Percentiles rank a stretch among this genome's conserved stretches.
Conservation (phyloP, 2,797 vertebrate genomes). For the Harpagifer antarcticus region DNA sequence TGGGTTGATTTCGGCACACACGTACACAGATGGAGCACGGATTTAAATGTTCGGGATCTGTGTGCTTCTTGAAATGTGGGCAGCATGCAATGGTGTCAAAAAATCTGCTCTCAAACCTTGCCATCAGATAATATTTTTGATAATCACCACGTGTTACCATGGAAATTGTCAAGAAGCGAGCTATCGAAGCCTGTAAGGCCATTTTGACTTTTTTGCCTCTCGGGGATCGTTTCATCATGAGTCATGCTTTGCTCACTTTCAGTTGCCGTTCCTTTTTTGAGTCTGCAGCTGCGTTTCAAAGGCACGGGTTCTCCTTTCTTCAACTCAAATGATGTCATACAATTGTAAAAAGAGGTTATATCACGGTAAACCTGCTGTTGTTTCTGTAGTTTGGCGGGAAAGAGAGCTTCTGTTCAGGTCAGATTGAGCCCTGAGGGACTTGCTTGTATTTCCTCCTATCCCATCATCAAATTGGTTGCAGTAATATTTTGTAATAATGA, state of each 20-base stretch:
- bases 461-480: background rate
- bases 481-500: constrained; percentile 17
- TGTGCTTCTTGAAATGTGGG: constrained; percentile 47
- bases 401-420: constrained; percentile 13
- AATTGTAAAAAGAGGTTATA: constrained; percentile 26
- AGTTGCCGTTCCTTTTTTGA: constrained; percentile 62
- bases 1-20: constrained; percentile 2
- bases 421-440: background rate
- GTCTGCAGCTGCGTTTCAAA: constrained; percentile 60
- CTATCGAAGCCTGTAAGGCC: constrained; percentile 34
- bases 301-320: constrained; percentile 34
- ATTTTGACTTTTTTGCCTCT: constrained; percentile 39
- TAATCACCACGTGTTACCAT: constrained; percentile 62
- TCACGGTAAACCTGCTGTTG: constrained; percentile 22
- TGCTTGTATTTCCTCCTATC: background rate
- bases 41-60: constrained; percentile 13
- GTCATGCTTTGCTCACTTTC: constrained; percentile 73
- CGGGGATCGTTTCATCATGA: constrained; percentile 56
- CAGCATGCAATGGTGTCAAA: constrained; percentile 35
- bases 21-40: constrained; percentile 48
- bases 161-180: constrained; percentile 46
- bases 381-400: constrained; percentile 46
- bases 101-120: constrained; percentile 58
- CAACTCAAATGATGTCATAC: constrained; percentile 50
- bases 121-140: constrained; percentile 46